Evolutionary conservation across 2,888 invertebrate genomes (phyloP).

Genomic region (Emmelina monodactyla): DNA sequence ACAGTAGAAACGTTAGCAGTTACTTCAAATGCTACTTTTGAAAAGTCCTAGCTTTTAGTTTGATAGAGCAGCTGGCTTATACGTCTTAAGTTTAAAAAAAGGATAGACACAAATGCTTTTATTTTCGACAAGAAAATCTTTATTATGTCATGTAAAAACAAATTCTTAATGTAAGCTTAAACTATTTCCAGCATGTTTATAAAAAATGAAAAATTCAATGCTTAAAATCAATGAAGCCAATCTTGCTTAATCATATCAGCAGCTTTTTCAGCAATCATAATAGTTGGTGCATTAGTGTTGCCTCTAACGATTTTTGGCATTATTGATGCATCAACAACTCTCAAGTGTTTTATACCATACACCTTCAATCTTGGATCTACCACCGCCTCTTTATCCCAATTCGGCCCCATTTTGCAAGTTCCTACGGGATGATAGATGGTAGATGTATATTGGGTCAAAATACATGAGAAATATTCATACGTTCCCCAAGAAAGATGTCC

Average conservation of each 20-base stretch:
- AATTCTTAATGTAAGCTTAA: no score
- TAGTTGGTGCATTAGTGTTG: constrained; percentile 84
- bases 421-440: constrained; percentile 76
- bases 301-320: constrained; percentile 72
- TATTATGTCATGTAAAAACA: background rate
- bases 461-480: constrained; percentile 72
- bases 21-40: no score
- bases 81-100: no score
- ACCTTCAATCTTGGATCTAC: constrained; percentile 71
- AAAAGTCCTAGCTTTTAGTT: no score
- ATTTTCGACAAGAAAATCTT: no score
- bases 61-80: no score
- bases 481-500: constrained; percentile 61
- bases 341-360: constrained; percentile 67
- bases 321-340: constrained; percentile 74
- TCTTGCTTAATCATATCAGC: constrained; percentile 78
- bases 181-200: no score
- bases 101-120: no score
- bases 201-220: no score
- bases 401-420: constrained; percentile 76
- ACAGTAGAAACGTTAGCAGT: no score
- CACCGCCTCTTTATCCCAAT: constrained; percentile 67
- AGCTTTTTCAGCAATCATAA: constrained; percentile 87
- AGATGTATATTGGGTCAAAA: constrained; percentile 70
- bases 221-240: no score